Conservation (phyloP, 2,113 vertebrate species). For the Brachionichthys hirsutus region DNA sequence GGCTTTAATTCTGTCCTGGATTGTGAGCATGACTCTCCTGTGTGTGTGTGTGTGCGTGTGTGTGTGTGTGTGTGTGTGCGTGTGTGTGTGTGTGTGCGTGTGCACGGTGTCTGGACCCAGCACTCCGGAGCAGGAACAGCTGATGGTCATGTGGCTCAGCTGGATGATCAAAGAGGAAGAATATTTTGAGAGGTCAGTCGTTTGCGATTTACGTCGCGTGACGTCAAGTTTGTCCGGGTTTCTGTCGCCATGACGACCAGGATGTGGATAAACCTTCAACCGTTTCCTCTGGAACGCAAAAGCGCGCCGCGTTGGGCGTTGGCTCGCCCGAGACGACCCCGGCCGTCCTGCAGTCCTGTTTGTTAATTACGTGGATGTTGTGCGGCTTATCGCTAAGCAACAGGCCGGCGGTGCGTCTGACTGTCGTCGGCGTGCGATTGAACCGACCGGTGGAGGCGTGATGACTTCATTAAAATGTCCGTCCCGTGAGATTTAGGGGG, state of each 20-base stretch:
- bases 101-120: slow-evolving; percentile 73
- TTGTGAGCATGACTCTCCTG: neutral
- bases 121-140: slow-evolving; percentile 94
- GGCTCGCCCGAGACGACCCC: too few species aligned
- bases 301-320: too few species aligned
- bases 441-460: neutral
- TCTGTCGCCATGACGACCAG: too few species aligned
- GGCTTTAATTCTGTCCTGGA: slow-evolving; percentile 1
- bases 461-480: slow-evolving; percentile 45
- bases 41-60: slow-evolving; percentile 5
- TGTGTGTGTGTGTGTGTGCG: neutral
- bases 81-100: slow-evolving; percentile 26
- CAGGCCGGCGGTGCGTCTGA: too few species aligned
- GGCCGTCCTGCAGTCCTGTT: too few species aligned
- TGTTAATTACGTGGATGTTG: too few species aligned
- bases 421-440: neutral
- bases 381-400: too few species aligned
- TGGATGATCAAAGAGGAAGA: slow-evolving; percentile 99
- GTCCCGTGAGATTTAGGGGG: slow-evolving; percentile 33
- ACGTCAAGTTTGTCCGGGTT: too few species aligned
- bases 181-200: slow-evolving; percentile 95
- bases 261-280: too few species aligned
- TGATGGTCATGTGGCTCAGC: slow-evolving; percentile 98
- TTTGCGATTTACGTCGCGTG: too few species aligned
- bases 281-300: too few species aligned